Base-by-base conservation (phyloP, 2,113 vertebrate species). In the Neolamprologus tretocephalus region DNA sequence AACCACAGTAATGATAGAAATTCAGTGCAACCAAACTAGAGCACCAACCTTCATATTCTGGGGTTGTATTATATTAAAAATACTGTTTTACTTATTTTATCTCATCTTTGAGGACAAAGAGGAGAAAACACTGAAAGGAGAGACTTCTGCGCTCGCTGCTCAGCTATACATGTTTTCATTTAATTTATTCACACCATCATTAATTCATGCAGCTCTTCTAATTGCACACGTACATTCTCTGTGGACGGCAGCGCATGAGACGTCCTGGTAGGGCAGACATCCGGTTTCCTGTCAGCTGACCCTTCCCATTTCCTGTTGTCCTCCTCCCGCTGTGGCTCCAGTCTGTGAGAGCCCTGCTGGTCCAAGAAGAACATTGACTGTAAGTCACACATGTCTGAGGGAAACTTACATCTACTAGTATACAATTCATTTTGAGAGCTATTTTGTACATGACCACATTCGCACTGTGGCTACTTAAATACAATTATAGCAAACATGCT, bases 251-350 rank as follows among this genome's bases (percentile, higher is more conserved):
- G 96, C 82, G 95, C 80, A 81, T 96, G 94, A 21, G 96, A 93
- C 71, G 93, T 93, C 80, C 93, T 96, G 84, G 92, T 35, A 81
- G 93, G 90, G 89, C 94, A 80, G 8, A 89, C 78, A 9, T 93
- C 94, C 90, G 35, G 95, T 87, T 93, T 98, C 95, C 96, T 96
- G 93, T 96, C 97, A 82, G 95, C 96, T 86, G 97, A 96, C 28
- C 95, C 96, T 85, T 97, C 96, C 95, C 93, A 97, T 96, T 95
- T 97, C 96, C 95, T 95, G 92, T 87, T 93, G 84, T 96, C 93
- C 81, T 95, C 96, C 63, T 97, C 97, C 91, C 79, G 93, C 86
- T 91, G 92, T 1, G 90, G 88, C 90, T 96, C 95, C 87, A 94
- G 88, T 37, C 91, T 93, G 51, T 95, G 96, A 82, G 94, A 94